These are phyloP conservation scores for Serilophus lunatus DNA, from an alignment of 2,113 vertebrate species.

Conservation along the genomic window DNA sequence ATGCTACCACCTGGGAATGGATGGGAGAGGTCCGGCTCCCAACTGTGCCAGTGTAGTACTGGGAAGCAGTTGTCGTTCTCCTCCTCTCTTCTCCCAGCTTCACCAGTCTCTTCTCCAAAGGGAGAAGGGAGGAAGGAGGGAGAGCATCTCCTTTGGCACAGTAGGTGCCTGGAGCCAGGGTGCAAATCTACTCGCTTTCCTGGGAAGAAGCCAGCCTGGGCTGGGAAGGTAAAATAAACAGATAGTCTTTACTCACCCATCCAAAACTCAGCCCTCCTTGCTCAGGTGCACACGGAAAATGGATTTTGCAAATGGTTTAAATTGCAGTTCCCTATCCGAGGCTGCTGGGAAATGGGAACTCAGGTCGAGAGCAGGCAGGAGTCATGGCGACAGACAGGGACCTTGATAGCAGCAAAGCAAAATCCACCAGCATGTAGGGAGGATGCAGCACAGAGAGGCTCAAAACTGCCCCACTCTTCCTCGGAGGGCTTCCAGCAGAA, in stretches of 20 bases:
- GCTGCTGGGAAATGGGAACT: background rate
- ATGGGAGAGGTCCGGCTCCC: background rate
- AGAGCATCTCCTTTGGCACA: background rate
- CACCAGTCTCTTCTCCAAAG: background rate
- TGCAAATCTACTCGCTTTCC: background rate
- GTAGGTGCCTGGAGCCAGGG: background rate
- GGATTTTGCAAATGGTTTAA: constrained; percentile 4
- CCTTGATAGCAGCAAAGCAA: constrained; percentile 34
- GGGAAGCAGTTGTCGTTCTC: background rate
- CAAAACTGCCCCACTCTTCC: constrained; percentile 3
- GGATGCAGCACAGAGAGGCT: background rate
- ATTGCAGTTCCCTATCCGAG: background rate
- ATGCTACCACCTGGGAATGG: accelerated
- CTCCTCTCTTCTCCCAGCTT: constrained; percentile 26
- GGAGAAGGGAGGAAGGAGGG: constrained; percentile 18
- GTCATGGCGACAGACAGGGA: background rate
- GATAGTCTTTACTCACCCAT: constrained; percentile 39
- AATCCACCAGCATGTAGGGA: background rate
- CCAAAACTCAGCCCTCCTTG: background rate
- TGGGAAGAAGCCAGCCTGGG: background rate
- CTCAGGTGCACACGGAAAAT: background rate
- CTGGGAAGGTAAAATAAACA: constrained; percentile 17
- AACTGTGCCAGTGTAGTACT: background rate
- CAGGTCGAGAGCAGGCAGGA: accelerated
- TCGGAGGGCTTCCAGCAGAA: background rate